These are phyloP conservation scores for Belgica antarctica DNA, from an alignment of 2,888 invertebrate species.

Conservation along the genomic window DNA sequence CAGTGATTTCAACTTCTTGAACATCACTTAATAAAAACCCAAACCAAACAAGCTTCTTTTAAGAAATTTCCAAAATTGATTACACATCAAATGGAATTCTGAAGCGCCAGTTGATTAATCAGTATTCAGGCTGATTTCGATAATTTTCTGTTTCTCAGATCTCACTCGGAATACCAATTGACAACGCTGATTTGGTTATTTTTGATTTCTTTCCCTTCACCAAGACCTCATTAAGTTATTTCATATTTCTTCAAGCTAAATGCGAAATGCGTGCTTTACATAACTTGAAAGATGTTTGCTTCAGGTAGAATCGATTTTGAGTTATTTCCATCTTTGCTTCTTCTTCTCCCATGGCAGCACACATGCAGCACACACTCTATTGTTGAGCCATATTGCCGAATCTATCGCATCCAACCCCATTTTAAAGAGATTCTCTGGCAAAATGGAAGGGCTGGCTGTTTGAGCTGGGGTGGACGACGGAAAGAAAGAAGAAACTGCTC, in stretches of 20 bases:
- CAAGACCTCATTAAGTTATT: neutral
- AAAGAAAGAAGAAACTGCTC: neutral
- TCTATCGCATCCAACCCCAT: constrained; percentile 15
- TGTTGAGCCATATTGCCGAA: neutral
- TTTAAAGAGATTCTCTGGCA: neutral
- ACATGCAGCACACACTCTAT: neutral
- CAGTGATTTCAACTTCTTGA: neutral
- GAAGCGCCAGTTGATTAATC: constrained; percentile 1
- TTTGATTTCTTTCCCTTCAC: neutral
- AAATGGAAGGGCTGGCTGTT: constrained; percentile 27
- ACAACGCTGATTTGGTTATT: neutral
- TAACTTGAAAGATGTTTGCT: neutral
- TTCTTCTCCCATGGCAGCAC: neutral
- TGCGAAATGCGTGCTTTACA: neutral
- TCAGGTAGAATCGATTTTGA: neutral
- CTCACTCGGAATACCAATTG: neutral
- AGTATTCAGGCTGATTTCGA: constrained; percentile 9
- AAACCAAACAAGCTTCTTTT: neutral
- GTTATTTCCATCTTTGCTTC: neutral
- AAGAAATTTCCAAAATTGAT: neutral
- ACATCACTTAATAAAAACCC: too few species aligned
- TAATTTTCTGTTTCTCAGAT: neutral
- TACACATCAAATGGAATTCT: neutral
- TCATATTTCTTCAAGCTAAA: too few species aligned
- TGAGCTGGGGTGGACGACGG: constrained; percentile 13